Percentiles rank a stretch among this genome's conserved stretches.
Evolutionary conservation across 1,140 invertebrate species (phyloP).

Genomic region (Heterodera schachtii): DNA sequence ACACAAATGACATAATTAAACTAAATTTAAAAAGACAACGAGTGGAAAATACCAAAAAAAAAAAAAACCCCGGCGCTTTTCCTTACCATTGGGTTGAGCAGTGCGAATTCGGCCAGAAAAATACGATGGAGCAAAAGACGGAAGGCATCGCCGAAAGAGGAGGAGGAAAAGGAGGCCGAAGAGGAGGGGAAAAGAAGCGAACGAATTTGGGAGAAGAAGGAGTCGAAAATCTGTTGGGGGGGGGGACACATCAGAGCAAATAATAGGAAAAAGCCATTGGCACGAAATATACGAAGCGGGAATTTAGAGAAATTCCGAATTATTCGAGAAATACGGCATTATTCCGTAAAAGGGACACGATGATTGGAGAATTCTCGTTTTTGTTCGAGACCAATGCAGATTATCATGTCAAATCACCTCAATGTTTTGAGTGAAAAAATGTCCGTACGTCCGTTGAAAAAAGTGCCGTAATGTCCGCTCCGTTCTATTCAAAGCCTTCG

Average conservation of each 20-base stretch:
- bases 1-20: no score
- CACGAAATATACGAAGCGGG: not conserved
- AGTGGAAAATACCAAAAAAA: not conserved
- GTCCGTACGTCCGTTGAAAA: constrained; percentile 21
- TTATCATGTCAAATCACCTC: constrained; percentile 4
- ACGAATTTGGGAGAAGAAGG: constrained; percentile 17
- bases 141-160: constrained; percentile 4
- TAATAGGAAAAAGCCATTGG: not conserved
- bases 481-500: constrained; percentile 9
- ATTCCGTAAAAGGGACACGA: no score
- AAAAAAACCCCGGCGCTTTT: not conserved
- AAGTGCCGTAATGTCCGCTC: constrained; percentile 7
- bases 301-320: not conserved
- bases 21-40: not conserved
- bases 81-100: constrained; percentile 28
- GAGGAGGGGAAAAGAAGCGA: not conserved
- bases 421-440: constrained; percentile 21
- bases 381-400: not conserved
- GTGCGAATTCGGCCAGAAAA: constrained; percentile 23
- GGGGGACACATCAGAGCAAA: not conserved
- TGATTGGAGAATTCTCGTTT: not conserved
- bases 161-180: not conserved
- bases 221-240: not conserved
- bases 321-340: no score
- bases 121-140: constrained; percentile 29